These are phyloP conservation scores for Mobula birostris DNA, from an alignment of 2,113 vertebrate genomes.

Conservation along the genomic window DNA sequence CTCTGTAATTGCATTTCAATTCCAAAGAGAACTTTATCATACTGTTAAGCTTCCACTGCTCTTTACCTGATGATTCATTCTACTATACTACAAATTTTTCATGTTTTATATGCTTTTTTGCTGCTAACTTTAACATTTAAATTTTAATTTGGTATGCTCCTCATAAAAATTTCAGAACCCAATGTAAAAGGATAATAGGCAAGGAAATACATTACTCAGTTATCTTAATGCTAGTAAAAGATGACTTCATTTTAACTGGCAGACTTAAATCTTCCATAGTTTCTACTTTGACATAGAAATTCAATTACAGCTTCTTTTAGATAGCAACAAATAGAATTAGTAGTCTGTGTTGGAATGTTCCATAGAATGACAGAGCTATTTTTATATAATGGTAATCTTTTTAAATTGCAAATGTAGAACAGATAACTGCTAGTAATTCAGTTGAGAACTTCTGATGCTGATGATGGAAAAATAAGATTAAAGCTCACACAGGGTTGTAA, in stretches of 20 bases:
- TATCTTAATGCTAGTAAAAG: neutral
- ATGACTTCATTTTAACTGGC: neutral
- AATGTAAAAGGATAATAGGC: neutral
- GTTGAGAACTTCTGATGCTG: neutral
- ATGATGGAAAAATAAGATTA: neutral
- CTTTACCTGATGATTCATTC: neutral
- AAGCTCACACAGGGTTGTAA: neutral
- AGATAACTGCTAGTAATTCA: slow-evolving; percentile 17
- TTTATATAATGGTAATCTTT: neutral
- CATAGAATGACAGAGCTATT: neutral
- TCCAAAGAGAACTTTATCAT: neutral
- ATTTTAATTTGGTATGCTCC: neutral
- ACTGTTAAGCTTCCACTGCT: too few relatives aligned
- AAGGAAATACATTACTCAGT: neutral
- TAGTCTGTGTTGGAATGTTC: slow-evolving; percentile 5
- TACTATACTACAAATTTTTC: neutral
- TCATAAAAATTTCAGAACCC: neutral
- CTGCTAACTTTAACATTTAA: neutral
- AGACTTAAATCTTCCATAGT: neutral
- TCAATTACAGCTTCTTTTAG: slow-evolving; percentile 14
- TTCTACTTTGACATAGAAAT: neutral
- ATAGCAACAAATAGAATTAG: neutral
- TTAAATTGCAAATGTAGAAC: neutral
- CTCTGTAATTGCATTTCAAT: slow-evolving; percentile 12
- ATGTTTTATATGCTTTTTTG: neutral